phyloP scores from a whole-genome alignment of 2,888 invertebrate genomes.

The Vannuccia rotundouncinata region DNA sequence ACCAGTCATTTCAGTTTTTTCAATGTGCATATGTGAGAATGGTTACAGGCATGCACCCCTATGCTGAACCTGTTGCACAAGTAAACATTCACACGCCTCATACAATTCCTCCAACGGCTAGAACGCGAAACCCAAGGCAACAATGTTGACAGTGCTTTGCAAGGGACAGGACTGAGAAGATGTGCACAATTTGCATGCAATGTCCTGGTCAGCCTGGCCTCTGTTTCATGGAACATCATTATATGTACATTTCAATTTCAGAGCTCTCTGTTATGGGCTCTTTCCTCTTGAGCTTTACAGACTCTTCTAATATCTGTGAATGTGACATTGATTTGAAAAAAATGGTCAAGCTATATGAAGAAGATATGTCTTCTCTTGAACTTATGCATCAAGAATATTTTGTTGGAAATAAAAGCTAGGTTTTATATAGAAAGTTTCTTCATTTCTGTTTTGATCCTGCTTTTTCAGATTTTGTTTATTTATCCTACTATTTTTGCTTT shows the following conservation, averaged over 20 bases:
- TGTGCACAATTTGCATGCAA: neutral
- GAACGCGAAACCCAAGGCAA: neutral
- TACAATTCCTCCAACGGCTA: neutral
- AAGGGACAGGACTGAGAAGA: neutral
- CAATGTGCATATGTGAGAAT: neutral
- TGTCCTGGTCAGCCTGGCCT: neutral
- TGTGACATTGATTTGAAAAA: neutral
- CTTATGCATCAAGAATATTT: constrained; percentile 12
- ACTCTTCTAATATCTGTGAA: neutral
- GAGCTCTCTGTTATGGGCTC: neutral
- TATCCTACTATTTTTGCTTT: neutral
- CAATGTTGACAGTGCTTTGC: neutral
- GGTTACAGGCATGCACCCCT: neutral
- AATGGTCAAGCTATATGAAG: constrained; percentile 7
- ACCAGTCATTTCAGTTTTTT: neutral
- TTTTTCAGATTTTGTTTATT: constrained; percentile 19
- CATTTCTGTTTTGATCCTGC: constrained; percentile 19
- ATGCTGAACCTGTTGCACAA: neutral
- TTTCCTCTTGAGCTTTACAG: neutral
- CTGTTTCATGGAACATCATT: neutral
- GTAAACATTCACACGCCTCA: neutral
- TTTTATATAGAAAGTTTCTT: constrained; percentile 24
- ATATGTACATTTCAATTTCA: neutral
- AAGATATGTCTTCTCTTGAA: constrained; percentile 17
- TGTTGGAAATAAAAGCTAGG: neutral